phyloP scores from a whole-genome alignment of 2,888 invertebrate species.

The Zygaena filipendulae region DNA sequence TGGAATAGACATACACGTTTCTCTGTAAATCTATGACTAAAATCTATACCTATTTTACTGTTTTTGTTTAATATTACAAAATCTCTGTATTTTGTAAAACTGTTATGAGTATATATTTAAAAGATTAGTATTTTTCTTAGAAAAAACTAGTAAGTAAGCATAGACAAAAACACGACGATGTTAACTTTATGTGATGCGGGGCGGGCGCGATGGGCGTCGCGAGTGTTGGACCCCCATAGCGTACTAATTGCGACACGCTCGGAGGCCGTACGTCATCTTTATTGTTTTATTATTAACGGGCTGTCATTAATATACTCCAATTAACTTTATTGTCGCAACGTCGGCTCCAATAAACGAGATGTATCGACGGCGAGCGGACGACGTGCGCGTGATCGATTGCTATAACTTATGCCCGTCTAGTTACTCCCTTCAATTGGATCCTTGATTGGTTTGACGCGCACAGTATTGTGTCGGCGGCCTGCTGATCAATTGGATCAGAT shows the following conservation, averaged over 20 bases:
- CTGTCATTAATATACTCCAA: conserved; percentile 56
- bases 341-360: conserved; percentile 54
- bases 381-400: conserved; percentile 55
- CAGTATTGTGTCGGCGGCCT: conserved; percentile 44
- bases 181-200: no score
- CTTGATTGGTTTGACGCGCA: conserved; percentile 62
- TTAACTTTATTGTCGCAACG: conserved; percentile 59
- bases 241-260: conserved; percentile 40
- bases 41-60: no score
- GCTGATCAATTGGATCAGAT: conserved; percentile 54
- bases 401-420: conserved; percentile 58
- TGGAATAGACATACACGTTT: no score
- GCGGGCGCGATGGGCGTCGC: conserved; percentile 13
- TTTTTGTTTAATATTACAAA: no score
- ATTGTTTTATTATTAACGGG: conserved; percentile 58
- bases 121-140: no score
- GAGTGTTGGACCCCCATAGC: conserved; percentile 21
- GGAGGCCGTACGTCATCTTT: conserved; percentile 43
- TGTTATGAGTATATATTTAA: no score
- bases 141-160: no score
- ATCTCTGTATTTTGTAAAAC: no score
- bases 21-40: no score
- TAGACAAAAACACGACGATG: no score
- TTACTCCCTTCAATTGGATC: conserved; percentile 65
- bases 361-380: conserved; percentile 31